Evolutionary conservation across 2,113 vertebrate genomes (phyloP), one percentile per base, ranked within the genome.

Genomic region (Osmerus mordax): DNA sequence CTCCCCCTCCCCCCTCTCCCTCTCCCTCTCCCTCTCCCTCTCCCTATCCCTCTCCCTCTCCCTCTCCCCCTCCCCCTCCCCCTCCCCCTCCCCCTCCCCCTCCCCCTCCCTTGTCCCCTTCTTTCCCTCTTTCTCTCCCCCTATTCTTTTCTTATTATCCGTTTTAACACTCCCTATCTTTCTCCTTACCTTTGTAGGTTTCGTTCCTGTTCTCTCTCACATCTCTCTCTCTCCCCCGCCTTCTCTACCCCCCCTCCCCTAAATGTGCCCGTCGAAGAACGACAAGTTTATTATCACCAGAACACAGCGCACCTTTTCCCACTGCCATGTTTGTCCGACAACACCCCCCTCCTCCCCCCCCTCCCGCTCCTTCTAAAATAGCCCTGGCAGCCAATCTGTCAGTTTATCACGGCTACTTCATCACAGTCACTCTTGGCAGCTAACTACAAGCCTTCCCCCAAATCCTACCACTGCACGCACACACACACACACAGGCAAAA

Each of bases 381-480:
- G 94, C 90, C 89, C 90, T 90, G 93, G 91, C 93, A 93, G 90
- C 89, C 94, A 91, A 92, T 95, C 93, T 93, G 93, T 94, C 93
- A 93, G 92, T 94, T 94, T 94, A 94, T 94, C 94, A 93, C 90
- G 81, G 82, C 91, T 91, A 93, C 92, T 94, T 93, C 91, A 94
- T 95, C 94, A 95, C 92, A 90, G 92, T 94, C 94, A 93, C 91
- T 93, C 88, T 91, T 93, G 92, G 91, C 92, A 93, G 92, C 93
- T 91, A 92, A 93, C 93, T 90, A 94, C 92, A 93, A 94, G 93
- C 91, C 23, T 91, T 41, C 36, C 36, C 36, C 91, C 92, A 92
- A 94, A 93, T 91, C 92, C 91, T 63, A 91, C 90, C 86, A 87
- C 89, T 90, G 92, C 91, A 91, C 88, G 91, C 91, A 91, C 65